Conservation (phyloP, 2,113 vertebrate species). For the Recurvirostra avosetta region DNA sequence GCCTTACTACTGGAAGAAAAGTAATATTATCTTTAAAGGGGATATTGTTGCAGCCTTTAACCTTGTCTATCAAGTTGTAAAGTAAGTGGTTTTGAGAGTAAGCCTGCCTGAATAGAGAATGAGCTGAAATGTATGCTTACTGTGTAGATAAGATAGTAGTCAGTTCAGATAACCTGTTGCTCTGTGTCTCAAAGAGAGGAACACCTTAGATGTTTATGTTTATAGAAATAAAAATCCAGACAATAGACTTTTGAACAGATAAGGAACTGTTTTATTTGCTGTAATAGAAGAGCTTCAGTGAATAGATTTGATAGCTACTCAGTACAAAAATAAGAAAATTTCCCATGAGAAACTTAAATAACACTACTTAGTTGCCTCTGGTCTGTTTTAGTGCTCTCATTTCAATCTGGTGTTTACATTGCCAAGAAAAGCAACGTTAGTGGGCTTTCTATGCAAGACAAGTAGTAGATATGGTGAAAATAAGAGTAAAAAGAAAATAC, state of each 20-base stretch:
- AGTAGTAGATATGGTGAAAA: neutral
- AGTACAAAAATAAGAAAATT: neutral
- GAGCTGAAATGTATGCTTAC: neutral
- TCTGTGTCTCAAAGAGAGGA: neutral
- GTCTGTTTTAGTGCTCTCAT: neutral
- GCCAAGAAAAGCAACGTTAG: neutral
- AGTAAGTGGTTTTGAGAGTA: neutral
- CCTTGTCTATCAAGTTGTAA: neutral
- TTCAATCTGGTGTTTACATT: neutral
- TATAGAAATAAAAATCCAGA: neutral
- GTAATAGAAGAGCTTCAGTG: neutral
- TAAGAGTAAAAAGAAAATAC: neutral
- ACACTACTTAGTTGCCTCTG: neutral
- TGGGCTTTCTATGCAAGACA: neutral
- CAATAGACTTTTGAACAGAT: neutral
- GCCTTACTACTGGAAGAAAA: neutral
- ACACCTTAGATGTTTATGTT: neutral
- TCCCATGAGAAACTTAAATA: neutral
- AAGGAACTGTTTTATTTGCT: neutral
- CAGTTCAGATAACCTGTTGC: neutral
- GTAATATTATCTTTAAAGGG: neutral
- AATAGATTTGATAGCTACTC: neutral
- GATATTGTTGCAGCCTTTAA: neutral
- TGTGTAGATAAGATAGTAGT: neutral
- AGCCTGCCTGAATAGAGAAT: neutral